Evolutionary conservation across 2,113 vertebrate genomes (phyloP).

Genomic region (Marmota flaviventris): DNA sequence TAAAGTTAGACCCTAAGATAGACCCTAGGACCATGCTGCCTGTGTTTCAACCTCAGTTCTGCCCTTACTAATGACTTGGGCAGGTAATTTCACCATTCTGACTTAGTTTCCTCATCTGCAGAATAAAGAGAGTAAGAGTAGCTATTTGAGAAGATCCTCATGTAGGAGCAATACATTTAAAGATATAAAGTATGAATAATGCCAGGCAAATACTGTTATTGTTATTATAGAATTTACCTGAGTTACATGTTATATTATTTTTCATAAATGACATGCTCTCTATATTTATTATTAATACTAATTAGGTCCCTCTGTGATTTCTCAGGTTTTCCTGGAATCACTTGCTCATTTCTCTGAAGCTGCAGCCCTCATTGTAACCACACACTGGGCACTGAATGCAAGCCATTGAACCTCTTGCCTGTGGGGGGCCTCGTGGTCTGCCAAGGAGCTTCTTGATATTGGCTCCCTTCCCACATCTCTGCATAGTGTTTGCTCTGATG

Average conservation of each 20-base stretch:
- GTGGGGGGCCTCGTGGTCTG: background rate
- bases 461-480: background rate
- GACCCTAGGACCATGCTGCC: background rate
- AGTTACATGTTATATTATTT: background rate
- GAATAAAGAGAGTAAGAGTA: slow-evolving; percentile 15
- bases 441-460: background rate
- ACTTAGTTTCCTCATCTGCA: background rate
- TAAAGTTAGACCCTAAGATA: background rate
- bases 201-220: background rate
- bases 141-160: background rate
- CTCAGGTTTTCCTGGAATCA: background rate
- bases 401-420: background rate
- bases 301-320: background rate
- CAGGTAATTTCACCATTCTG: background rate
- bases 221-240: background rate
- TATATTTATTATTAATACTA: background rate
- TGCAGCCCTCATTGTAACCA: background rate
- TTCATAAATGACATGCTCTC: background rate
- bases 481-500: background rate
- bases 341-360: background rate
- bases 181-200: background rate
- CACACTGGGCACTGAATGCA: background rate
- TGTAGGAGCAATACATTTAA: background rate
- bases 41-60: slow-evolving; percentile 4
- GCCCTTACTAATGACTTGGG: background rate